Base-by-base conservation (phyloP, 2,888 invertebrate genomes). In the Napeogenes inachia region DNA sequence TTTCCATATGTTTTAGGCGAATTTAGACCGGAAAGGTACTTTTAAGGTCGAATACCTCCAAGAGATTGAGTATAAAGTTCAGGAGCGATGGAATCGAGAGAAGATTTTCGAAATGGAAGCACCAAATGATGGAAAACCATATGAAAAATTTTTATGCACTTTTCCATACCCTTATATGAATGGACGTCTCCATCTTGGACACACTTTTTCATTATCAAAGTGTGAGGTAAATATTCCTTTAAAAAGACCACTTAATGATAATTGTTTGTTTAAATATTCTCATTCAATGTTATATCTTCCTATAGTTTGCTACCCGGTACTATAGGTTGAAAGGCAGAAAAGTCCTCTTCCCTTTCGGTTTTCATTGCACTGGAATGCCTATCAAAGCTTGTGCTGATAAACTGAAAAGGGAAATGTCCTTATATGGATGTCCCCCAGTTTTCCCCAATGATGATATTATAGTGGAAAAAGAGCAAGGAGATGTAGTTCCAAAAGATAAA, bases 121-220 rank as follows among this genome's bases (percentile, higher is more conserved):
- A 3, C 95, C 95, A 0, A 77, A 80, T 13, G 84, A 91, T 64
- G 93, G 87, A 65, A 92, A 92, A 73, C 82, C 87, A 13, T 77
- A 93, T 75, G 96, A 96, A 68, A 99, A 99, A 79, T 99, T 95
- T 80, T 91, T 98, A 71, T 96, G 95, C 45, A 98, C 98, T 2
- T 99, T 99, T 89, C 99, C 99, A 1, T 99, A 94, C 87, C 99
- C 99, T 0, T 99, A 99, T 79, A 99, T 99, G 99, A 99, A 99
- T 92, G 99, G 99, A 10, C 93, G 97, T 55, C 93, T 99, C 60
- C 99, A 99, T 92, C 91, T 99, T 70, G 99, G 99, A 0, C 99
- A 99, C 82, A 97, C 98, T 13, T 99, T 99, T 90, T 96, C 98
- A 4, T 81, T 99, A 56, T 97, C 98, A 8, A 99, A 99, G 91